Percentiles rank a stretch among this genome's conserved stretches.
These are phyloP conservation scores for Brachylomia viminalis DNA, from an alignment of 2,888 invertebrate genomes.

Conservation along the genomic window DNA sequence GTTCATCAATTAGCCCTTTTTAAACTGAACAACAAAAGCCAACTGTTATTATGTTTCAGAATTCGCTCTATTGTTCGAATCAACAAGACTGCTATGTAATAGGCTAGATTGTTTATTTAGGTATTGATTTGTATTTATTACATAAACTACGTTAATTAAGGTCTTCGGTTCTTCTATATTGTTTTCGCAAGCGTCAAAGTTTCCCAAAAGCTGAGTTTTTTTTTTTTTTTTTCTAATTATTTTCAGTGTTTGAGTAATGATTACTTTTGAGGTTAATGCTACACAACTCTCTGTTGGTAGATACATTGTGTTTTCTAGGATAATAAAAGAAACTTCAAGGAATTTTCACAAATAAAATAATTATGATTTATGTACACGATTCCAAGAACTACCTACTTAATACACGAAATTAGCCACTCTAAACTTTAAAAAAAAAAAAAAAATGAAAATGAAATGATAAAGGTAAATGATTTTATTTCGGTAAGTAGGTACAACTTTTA, in stretches of 20 bases:
- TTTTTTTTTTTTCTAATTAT: too few relatives aligned
- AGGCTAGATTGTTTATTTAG: slow-evolving; percentile 3
- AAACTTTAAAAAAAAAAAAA: too few relatives aligned
- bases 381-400: slow-evolving; percentile 5
- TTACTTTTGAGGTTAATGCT: not conserved
- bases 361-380: not conserved
- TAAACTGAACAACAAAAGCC: not conserved
- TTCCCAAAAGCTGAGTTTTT: not conserved
- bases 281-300: too few relatives aligned
- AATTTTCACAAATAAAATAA: not conserved
- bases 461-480: too few relatives aligned
- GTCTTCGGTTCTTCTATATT: not conserved
- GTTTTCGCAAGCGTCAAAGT: not conserved
- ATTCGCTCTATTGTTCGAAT: slow-evolving; percentile 4
- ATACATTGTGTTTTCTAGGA: too few relatives aligned
- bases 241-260: slow-evolving; percentile 12
- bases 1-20: slow-evolving; percentile 8
- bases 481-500: too few relatives aligned
- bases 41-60: slow-evolving; percentile 2
- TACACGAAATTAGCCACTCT: slow-evolving; percentile 1
- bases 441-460: too few relatives aligned
- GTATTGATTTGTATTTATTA: slow-evolving; percentile 6
- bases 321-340: not conserved
- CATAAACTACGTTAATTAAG: not conserved
- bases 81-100: slow-evolving; percentile 7